Base-by-base conservation (phyloP, 2,113 vertebrate genomes). In the Etheostoma spectabile region DNA sequence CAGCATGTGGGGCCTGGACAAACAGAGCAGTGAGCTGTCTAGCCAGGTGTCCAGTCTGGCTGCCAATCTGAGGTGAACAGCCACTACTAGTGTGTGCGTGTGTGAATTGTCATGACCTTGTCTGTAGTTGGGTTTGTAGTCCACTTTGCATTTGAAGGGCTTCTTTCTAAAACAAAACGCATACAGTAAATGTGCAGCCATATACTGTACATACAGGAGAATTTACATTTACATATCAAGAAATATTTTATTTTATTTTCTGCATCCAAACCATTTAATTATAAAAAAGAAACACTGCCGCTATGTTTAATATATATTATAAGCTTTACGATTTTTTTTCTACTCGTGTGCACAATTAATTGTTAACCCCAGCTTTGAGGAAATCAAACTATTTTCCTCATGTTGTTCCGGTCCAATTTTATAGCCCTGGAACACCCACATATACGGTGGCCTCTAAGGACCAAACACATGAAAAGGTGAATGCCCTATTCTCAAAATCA, bases 1-100 rank as follows among this genome's bases (percentile, higher is more conserved):
- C 95, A 96, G 95, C 94, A 95, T 96, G 95, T 96, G 95, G 95
- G 94, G 95, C 76, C 77, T 94, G 93, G 95, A 96, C 91, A 96
- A 95, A 93, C 95, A 96, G 93, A 93, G 89, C 93, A 94, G 94
- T 87, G 95, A 96, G 89, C 94, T 95, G 94, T 93, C 91, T 94
- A 95, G 92, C 95, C 95, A 95, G 92, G 94, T 95, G 90, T 95
- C 95, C 92, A 91, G 92, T 89, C 93, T 95, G 91, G 94, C 95
- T 72, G 93, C 95, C 90, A 96, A 95, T 90, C 93, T 95, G 93
- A 96, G 95, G 95, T 96, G 95, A 95, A 94, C 93, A 85, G 92
- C 90, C 88, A 90, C 84, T 77, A 73, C 75, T 78, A 88, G 89
- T 89, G 89, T 90, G 84, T 91, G 82, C 75, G 77, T 83, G 82